Evolutionary conservation across 2,113 vertebrate species (phyloP), one percentile per base, ranked within the genome.

Genomic region (Balaeniceps rex): DNA sequence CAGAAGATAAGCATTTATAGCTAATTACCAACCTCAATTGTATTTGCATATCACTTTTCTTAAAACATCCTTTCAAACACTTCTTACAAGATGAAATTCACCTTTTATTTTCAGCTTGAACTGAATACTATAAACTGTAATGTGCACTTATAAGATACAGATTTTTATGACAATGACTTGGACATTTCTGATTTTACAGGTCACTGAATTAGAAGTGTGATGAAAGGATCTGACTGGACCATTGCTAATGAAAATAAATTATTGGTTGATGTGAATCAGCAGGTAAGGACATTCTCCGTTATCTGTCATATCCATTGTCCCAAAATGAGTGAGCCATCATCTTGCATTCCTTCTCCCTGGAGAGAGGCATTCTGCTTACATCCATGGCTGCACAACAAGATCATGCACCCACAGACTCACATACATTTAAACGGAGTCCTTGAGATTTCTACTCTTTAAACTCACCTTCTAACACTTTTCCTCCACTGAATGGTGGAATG

Each of bases 1-100:
- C 61, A 90, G 38, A 87, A 95, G 83, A 95, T 26, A 94, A 72
- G 46, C 12, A 87, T 96, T 94, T 97, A 85, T 68, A 97, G 83
- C 57, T 97, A 87, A 70, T 95, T 96, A 92, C 76, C 77, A 93
- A 55, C 71, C 64, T 94, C 80, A 91, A 49, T 63, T 61, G 71
- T 88, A 80, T 86, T 92, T 77, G 36, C 94, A 90, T 95, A 87
- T 88, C 21, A 87, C n/a, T 87, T 83, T 76, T 55, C 76, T 85
- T 66, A 83, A 90, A 90, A 72, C 36, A 69, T 13, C 25, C 47
- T 84, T 94, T 89, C 36, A 84, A 94, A 70, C 11, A 34, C 55
- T 64, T 85, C 57, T 90, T 83, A 52, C 14, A 76, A 91, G 68
- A 87, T 75, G 15, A 93, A 92, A 90, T 79, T 71, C 51, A 71